Percentiles rank a stretch among this genome's conserved stretches.
These are phyloP conservation scores for Drosophila yooni DNA, from an alignment of 2,888 invertebrate genomes.

Conservation along the genomic window DNA sequence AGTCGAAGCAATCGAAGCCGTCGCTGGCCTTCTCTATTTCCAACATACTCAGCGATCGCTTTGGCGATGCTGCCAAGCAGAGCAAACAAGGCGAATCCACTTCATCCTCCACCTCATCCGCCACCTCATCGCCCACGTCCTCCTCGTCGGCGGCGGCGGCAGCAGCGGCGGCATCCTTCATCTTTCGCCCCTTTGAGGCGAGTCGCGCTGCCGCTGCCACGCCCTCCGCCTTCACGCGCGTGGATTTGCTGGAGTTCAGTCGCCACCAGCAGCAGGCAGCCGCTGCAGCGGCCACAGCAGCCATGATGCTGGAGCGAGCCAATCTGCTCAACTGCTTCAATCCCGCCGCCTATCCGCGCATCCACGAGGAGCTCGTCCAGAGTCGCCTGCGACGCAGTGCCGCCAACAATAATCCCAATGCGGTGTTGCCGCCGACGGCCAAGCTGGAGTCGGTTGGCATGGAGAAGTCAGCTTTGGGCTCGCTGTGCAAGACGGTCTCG, in stretches of 20 bases:
- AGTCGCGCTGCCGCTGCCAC: slow-evolving; percentile 68
- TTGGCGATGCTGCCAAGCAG: slow-evolving; percentile 75
- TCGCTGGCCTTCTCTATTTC: slow-evolving; percentile 84
- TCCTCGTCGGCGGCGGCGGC: slow-evolving; percentile 18
- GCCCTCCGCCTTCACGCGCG: slow-evolving; percentile 84
- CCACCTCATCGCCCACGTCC: slow-evolving; percentile 19
- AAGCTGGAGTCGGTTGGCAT: slow-evolving; percentile 56
- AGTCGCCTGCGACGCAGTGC: slow-evolving; percentile 81
- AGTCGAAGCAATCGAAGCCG: slow-evolving; percentile 80
- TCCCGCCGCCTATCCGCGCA: slow-evolving; percentile 84
- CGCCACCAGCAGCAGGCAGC: slow-evolving; percentile 83
- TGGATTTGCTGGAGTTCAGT: slow-evolving; percentile 84
- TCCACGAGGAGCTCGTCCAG: slow-evolving; percentile 85
- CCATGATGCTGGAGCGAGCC: slow-evolving; percentile 84
- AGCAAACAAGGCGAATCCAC: slow-evolving; percentile 44
- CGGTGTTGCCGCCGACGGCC: slow-evolving; percentile 60
- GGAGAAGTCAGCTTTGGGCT: slow-evolving; percentile 88
- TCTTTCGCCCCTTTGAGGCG: slow-evolving; percentile 84
- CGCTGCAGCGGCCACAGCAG: slow-evolving; percentile 83
- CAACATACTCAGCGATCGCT: slow-evolving; percentile 85
- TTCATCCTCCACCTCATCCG: slow-evolving; percentile 12
- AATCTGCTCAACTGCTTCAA: slow-evolving; percentile 84
- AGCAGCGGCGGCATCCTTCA: slow-evolving; percentile 65
- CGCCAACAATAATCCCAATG: slow-evolving; percentile 30
- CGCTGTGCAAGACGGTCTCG: slow-evolving; percentile 89